Conservation (phyloP, 2,113 vertebrate species). For the Tenrec ecaudatus region DNA sequence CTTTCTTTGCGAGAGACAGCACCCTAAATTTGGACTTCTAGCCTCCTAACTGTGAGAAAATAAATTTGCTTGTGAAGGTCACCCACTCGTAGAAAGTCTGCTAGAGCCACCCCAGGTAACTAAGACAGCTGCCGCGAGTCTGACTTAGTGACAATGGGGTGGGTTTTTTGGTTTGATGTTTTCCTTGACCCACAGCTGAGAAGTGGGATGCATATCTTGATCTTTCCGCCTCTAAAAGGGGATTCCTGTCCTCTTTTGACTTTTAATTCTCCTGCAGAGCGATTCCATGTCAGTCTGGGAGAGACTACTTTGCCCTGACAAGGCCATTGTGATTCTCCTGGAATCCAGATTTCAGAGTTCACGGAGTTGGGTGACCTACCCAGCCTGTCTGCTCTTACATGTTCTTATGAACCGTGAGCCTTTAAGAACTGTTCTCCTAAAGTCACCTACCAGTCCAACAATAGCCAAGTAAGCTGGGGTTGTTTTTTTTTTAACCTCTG, state of each 20-base stretch:
- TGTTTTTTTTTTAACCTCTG: not conserved
- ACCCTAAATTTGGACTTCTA: too few species aligned
- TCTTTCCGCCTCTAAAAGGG: not conserved
- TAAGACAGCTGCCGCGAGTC: not conserved
- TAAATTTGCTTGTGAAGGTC: too few species aligned
- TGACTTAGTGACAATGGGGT: not conserved
- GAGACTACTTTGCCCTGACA: not conserved
- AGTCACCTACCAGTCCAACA: not conserved
- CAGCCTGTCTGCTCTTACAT: not conserved
- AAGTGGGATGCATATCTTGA: not conserved
- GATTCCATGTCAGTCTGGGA: not conserved
- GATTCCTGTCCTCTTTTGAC: not conserved
- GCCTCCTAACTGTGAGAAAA: too few species aligned
- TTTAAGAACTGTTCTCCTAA: not conserved
- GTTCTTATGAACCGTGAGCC: not conserved
- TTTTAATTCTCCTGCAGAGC: constrained; percentile 32
- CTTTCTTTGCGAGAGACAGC: not conserved
- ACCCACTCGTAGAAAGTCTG: not conserved
- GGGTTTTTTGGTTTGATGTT: not conserved
- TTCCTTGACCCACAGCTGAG: constrained; percentile 11
- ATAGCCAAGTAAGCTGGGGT: not conserved
- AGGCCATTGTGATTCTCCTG: not conserved
- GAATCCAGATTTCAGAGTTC: not conserved
- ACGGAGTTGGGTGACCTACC: not conserved
- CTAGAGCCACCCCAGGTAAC: not conserved